Evolutionary conservation across 2,797 vertebrate species (phyloP), one percentile per base, ranked within the genome.

Genomic region (Cirrhinus molitorella): DNA sequence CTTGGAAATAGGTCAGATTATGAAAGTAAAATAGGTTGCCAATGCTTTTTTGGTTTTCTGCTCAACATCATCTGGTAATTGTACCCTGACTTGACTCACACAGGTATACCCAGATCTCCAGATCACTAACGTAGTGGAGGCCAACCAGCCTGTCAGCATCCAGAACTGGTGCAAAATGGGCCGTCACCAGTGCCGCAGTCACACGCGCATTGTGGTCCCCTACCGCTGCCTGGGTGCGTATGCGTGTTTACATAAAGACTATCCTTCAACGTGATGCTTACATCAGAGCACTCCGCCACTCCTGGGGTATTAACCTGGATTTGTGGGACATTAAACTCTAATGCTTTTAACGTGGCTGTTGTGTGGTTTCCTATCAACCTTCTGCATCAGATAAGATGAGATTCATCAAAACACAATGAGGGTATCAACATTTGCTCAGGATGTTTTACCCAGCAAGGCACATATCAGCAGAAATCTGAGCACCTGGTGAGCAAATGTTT

Each of bases 111-210:
- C 97, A 80, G 97, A 98, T 85, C 93, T 99, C 59, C 97, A 97
- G 94, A 98, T 99, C 88, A 99, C 97, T 2, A 99, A 99, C 0
- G 97, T 99, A 5, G 97, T 99, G 89, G 98, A 99, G 87, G 97
- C 97, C 86, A 99, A 98, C 87, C 96, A 98, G 88, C 96, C 96
- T 0, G 90, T 97, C 91, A 96, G 91, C 89, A 96, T 99, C 55
- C 95, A 97, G 85, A 97, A 96, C 90, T 99, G 98, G 98, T 99
- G 97, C 92, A 97, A 96, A 91, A 96, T 91, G 81, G 97, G 96
- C 75, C 97, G 95, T 90, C 97, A 96, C 61, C 96, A 96, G 53
- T 99, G 96, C 93, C 97, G 93, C 78, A 96, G 96, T 88, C 96
- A 97, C 74, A 93, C 94, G 0, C 96, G 97, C 89, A 98, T 99